These are phyloP conservation scores for Tenthredo livida DNA, from an alignment of 2,888 invertebrate species.

Conservation along the genomic window DNA sequence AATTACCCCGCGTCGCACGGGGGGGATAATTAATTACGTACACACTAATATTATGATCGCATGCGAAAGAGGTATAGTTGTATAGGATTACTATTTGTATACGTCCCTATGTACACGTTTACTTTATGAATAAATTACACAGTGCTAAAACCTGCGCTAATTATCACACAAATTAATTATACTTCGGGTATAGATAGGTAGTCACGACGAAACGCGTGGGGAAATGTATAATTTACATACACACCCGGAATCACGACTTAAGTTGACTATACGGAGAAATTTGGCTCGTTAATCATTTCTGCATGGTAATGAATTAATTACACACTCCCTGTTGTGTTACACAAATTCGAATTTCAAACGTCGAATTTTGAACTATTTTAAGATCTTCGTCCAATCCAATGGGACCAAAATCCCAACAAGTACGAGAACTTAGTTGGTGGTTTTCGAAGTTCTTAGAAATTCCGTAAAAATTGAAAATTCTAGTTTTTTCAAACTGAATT, in stretches of 20 bases:
- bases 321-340: neutral
- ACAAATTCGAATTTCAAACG: neutral
- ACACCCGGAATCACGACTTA: neutral
- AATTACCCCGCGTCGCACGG: neutral
- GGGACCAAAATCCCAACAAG: neutral
- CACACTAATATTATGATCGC: neutral
- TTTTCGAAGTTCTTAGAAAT: too few species aligned
- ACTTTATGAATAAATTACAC: neutral
- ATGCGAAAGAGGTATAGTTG: neutral
- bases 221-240: neutral
- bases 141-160: neutral
- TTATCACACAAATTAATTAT: conserved; percentile 37
- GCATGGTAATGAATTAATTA: neutral
- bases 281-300: conserved; percentile 15
- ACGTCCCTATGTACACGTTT: neutral
- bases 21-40: neutral
- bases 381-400: neutral
- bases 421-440: too few species aligned
- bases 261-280: neutral
- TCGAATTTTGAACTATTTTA: neutral
- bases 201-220: neutral
- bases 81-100: neutral
- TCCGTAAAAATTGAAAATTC: too few species aligned
- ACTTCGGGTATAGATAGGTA: neutral
- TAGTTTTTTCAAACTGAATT: too few species aligned